Conservation (phyloP, 2,113 vertebrate species). For the Aegypius monachus region DNA sequence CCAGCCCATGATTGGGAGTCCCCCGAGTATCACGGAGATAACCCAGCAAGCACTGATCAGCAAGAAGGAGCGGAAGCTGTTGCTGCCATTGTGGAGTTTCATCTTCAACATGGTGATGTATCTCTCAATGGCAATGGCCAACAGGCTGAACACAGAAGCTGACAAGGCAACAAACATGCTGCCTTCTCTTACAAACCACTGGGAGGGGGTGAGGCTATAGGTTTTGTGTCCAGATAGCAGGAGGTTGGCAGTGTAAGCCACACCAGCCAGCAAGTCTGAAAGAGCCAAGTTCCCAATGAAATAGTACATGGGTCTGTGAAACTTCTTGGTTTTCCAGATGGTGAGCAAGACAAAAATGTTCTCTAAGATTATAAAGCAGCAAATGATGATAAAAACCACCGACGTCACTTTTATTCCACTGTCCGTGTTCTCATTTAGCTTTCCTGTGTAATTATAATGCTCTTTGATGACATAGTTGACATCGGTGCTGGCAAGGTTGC, state of each 20-base stretch:
- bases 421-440: conserved; percentile 77
- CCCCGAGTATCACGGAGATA: conserved; percentile 85
- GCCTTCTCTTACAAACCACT: conserved; percentile 96
- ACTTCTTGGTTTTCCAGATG: conserved; percentile 99
- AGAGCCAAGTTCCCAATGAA: conserved; percentile 98
- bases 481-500: conserved; percentile 71
- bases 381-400: conserved; percentile 94
- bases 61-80: conserved; percentile 90
- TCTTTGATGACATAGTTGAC: conserved; percentile 84
- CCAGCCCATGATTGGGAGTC: conserved; percentile 94
- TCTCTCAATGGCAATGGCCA: conserved; percentile 95
- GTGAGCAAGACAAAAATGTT: conserved; percentile 94
- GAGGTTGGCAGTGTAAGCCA: conserved; percentile 92
- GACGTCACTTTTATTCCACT: conserved; percentile 83
- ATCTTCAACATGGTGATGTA: conserved; percentile 98
- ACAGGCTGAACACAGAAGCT: conserved; percentile 93
- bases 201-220: conserved; percentile 85
- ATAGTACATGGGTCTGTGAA: conserved; percentile 98
- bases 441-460: conserved; percentile 97
- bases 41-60: conserved; percentile 95
- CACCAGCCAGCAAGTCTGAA: conserved; percentile 92
- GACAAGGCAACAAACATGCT: conserved; percentile 97
- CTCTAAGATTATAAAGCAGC: conserved; percentile 95
- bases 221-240: conserved; percentile 93
- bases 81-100: conserved; percentile 93